Evolutionary conservation across 2,888 invertebrate species (phyloP), one percentile per base, ranked within the genome.

Genomic region (Conops quadrifasciatus): DNA sequence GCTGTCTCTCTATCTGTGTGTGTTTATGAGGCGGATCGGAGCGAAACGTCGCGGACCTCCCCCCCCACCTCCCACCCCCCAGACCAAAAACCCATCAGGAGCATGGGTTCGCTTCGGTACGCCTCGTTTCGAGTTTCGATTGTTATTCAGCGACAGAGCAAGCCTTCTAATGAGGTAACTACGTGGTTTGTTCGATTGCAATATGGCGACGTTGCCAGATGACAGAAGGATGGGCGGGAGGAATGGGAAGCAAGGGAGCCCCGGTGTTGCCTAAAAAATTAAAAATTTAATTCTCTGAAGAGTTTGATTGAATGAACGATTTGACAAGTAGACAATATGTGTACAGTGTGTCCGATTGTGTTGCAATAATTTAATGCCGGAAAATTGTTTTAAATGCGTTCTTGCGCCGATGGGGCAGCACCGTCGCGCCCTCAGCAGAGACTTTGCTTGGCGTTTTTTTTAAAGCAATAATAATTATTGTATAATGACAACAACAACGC

Each of bases 131-230:
- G 43, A 66, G 30, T 66, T 56, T 51, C 66, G 51, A 66, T 66
- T 66, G 56, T 66, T 21, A 66, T 66, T 66, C 66, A 30, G 56
- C 56, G 56, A 56, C 66, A 53, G 36, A 30, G 66, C 66, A 30
- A 56, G 66, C 53, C 30, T 56, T 51, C 66, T 66, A 66, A 66
- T 66, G 66, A 66, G 66, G 56, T 66, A 66, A 66, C 30, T 66
- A 66, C 66, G 66, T 66, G 66, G 36, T 66, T 30, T 66, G 66
- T 66, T 56, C 66, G 56, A 56, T 56, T 66, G 66, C 66, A 21
- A 53, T 43, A 47, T 19, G n/a, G 63, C 47, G 63, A 36, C 16
- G n/a, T 5, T 30, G 11, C 4, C 5, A 7, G 36, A 36, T 36
- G 36, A 7, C 36, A 36, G 26, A 13, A 21, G 60, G 13, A 15